Evolutionary conservation across 1,140 invertebrate species (phyloP), one percentile per base, ranked within the genome.

Genomic region (Listronotus oregonensis): DNA sequence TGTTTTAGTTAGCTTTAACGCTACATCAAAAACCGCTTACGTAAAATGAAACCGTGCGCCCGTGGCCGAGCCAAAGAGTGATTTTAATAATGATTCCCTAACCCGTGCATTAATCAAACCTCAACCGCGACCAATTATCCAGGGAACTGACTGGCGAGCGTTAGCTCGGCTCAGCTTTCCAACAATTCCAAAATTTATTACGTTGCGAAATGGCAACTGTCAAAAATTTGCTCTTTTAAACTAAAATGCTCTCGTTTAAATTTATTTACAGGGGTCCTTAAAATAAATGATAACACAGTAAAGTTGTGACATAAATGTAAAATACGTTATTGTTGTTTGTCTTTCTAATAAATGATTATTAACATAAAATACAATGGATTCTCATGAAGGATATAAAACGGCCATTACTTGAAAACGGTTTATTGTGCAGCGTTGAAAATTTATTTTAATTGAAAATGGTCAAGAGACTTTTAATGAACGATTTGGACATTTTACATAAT

Each of bases 111-210:
- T 65, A 58, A 65, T 65, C 63, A 65, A 65, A 65, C 55, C 63
- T 58, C 63, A 65, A 57, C 63, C 63, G 63, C 54, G 63, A 65
- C 63, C 63, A 65, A 65, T 65, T 65, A 65, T 65, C 58, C 63
- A 65, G n/a, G 51, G 63, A 46, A 58, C 63, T 65, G 63, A 65
- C 63, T 65, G 63, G 54, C 63, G 51, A 64, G 40, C 61, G 61
- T 56, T 54, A 64, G 55, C 54, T 59, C 63, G 51, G 46, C 56
- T 59, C 47, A 65, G 43, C 63, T 65, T 47, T 58, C 63, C 54
- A 52, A 58, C 63, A 58, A 58, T 65, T 57, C 49, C 56, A 8
- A 39, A 65, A 65, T 65, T 65, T 65, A 65, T 65, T 57, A 65
- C 63, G 40, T 40, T 21, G 52, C 59, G 18, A 18, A 32, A 31